Evolutionary conservation across 2,113 vertebrate species (phyloP), one percentile per base, ranked within the genome.

Genomic region (Aythya baeri): DNA sequence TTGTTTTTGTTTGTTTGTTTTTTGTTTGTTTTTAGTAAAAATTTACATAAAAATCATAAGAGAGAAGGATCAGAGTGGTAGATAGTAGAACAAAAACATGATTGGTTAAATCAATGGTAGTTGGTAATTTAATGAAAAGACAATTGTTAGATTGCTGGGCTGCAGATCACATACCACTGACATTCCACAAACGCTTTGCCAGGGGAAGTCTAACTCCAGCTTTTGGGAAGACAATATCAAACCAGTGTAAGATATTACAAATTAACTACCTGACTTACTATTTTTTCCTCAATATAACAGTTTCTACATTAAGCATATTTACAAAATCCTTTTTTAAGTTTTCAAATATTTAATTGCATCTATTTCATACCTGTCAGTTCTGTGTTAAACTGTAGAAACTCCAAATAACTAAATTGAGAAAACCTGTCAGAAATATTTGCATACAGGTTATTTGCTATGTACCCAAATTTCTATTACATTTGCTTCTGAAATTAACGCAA

Each of bases 221-320:
- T 96, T 95, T 89, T 29, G 66, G 86, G 67, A 91, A 88, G 87
- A 81, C 82, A 62, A 88, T 41, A 92, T 85, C 73, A 66, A 84
- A 84, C 66, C 83, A 79, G 25, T 26, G 27, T 16, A 70, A 62
- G 11, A 1, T 43, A 20, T 9, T 73, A 73, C 8, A 83, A 67
- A 88, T 83, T 62, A 88, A 93, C 79, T 93, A 74, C 67, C 91
- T 52, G 72, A 38, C 67, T 52, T 67, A 71, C n/a, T 95, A 41
- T 89, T 72, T 91, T 81, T 34, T 68, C 83, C 84, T 68, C 44
- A 65, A 91, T 87, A 70, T 55, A 91, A 46, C 31, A 21, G 21
- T 70, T 90, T 75, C 49, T 49, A 5, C 25, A 57, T 49, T 8
- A 34, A 0, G 5, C 16, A 12, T 68, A 86, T 79, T 91, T 90